Base-by-base conservation (phyloP, 1,140 invertebrate species). In the Eumeta japonica region DNA sequence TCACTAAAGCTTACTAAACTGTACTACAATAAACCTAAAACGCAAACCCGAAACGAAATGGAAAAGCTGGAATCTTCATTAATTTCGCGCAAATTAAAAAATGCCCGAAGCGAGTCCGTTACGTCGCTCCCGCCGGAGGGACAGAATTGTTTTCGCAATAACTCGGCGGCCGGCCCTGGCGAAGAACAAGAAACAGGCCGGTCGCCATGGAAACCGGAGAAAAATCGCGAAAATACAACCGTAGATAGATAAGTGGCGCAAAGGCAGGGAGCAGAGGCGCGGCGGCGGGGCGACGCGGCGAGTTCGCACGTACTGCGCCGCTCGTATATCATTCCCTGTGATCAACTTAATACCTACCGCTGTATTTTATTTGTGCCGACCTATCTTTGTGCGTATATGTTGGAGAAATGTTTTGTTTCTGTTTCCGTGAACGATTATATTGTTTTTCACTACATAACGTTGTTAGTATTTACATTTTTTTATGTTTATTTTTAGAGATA, bases 41-140 rank as follows among this genome's bases (percentile, higher is more conserved):
- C n/a, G n/a, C n/a, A n/a, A n/a, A n/a, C n/a, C n/a, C n/a, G n/a
- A 24, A 24, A 24, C 20, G 29, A 40, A 41, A 41, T 43, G 35
- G 50, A 53, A 52, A 45, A 55, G n/a, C 60, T 39, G 49, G 52
- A 62, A 58, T 65, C 51, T 63, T 61, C 58, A 63, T 63, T 68
- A 63, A 65, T 63, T 65, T 58, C 43, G 50, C 34, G 24, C 35
- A 16, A 27, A 24, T 7, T 24, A 7, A 24, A 24, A 24, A 24
- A 24, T n/a, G 20, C n/a, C n/a, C n/a, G n/a, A n/a, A n/a, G 20
- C 5, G 20, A 24, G 20, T 24, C 20, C 20, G n/a, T 24, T 24
- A 5, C n/a, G 5, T 24, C 20, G 5, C 20, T 24, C n/a, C 20
- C n/a, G 5, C n/a, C 20, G 5, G 5, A 24, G 20, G 5, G 20